A percentile compares a stretch with the other conserved stretches of the same genome.
These are phyloP conservation scores for Lepidotrigona ventralis DNA, from an alignment of 1,140 invertebrate genomes.

Conservation along the genomic window DNA sequence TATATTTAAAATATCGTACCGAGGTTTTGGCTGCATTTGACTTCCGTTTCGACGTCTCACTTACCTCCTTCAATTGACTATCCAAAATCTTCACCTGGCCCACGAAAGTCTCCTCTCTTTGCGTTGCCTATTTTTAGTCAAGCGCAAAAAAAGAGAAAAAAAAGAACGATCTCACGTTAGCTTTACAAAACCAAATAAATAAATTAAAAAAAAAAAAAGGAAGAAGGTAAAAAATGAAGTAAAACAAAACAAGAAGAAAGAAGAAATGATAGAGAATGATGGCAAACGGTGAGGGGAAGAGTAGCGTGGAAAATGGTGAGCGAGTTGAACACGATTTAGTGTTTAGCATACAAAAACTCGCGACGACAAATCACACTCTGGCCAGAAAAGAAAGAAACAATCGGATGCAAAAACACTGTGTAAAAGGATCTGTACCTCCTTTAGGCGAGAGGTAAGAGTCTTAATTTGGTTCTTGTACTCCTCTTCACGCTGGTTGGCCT, in stretches of 20 bases:
- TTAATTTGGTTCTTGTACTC: slow-evolving; percentile 99
- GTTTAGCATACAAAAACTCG: slow-evolving; percentile 46
- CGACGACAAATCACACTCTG: slow-evolving; percentile 61
- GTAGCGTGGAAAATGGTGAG: background rate
- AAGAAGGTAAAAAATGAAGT: slow-evolving; percentile 50
- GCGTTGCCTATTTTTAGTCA: slow-evolving; percentile 88
- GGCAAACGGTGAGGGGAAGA: slow-evolving; percentile 21
- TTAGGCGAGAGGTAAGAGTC: slow-evolving; percentile 98
- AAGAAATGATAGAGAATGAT: background rate
- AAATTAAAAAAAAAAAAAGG: slow-evolving; percentile 24
- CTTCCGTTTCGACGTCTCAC: background rate
- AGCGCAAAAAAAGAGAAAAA: slow-evolving; percentile 67
- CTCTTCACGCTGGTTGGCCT: slow-evolving; percentile 99
- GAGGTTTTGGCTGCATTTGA: too few species aligned
- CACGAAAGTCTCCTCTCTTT: slow-evolving; percentile 98
- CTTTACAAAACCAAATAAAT: slow-evolving; percentile 29
- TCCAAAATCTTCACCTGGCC: slow-evolving; percentile 95
- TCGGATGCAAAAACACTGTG: slow-evolving; percentile 72
- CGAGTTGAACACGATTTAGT: slow-evolving; percentile 38
- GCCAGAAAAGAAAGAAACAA: slow-evolving; percentile 45
- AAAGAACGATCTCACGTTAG: slow-evolving; percentile 68
- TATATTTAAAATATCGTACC: background rate
- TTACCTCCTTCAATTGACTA: slow-evolving; percentile 96
- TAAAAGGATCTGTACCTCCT: slow-evolving; percentile 91
- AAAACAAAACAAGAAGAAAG: slow-evolving; percentile 26